phyloP scores from a whole-genome alignment of 2,888 invertebrate species.

The Ectropis crepuscularia region DNA sequence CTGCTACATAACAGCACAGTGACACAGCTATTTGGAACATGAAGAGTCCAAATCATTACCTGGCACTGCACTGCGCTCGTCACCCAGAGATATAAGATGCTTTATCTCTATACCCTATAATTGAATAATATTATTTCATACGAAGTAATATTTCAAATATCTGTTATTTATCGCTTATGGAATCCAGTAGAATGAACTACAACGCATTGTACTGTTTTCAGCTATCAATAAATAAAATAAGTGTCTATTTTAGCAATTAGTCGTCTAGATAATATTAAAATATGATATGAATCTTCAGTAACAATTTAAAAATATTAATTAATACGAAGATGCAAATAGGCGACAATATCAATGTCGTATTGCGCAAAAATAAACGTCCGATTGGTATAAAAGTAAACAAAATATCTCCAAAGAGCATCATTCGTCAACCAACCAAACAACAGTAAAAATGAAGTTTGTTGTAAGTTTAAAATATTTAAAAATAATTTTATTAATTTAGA shows the following conservation, averaged over 20 bases:
- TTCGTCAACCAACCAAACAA: slow-evolving; percentile 46
- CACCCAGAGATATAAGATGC: no score
- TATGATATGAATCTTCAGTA: slow-evolving; percentile 37
- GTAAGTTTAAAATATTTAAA: slow-evolving; percentile 50
- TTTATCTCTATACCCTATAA: no score
- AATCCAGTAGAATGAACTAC: no score
- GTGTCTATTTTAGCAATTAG: not conserved
- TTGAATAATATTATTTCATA: no score
- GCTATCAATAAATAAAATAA: not conserved
- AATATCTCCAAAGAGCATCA: slow-evolving; percentile 48
- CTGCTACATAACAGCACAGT: no score
- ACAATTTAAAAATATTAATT: slow-evolving; percentile 46
- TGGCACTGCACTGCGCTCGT: no score
- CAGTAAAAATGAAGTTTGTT: slow-evolving; percentile 62
- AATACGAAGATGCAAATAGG: slow-evolving; percentile 59
- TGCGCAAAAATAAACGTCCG: slow-evolving; percentile 56
- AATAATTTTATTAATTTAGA: not conserved
- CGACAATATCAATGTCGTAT: slow-evolving; percentile 62
- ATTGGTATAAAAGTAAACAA: slow-evolving; percentile 60
- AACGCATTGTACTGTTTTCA: not conserved
- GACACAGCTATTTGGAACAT: no score
- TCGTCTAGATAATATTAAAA: not conserved
- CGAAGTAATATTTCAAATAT: no score
- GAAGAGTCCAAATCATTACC: no score
- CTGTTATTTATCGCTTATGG: no score